Evolutionary conservation across 2,113 vertebrate genomes (phyloP).

Genomic region (Ptychochromis oligacanthus): DNA sequence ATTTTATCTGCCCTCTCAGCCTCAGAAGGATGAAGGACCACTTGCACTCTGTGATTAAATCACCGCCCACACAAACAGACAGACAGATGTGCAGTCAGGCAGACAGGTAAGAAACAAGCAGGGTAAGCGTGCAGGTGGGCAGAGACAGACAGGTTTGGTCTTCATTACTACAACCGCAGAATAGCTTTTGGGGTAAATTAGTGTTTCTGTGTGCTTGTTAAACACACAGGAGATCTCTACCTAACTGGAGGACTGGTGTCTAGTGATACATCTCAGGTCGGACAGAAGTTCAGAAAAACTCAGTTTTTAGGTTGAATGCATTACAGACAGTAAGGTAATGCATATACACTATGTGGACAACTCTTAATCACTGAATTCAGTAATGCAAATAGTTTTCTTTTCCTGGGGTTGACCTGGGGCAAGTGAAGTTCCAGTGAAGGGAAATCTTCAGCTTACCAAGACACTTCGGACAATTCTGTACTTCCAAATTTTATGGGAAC

Average conservation of each 20-base stretch:
- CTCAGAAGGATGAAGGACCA: constrained; percentile 49
- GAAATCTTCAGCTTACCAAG: background rate
- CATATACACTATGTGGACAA: background rate
- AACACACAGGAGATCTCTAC: background rate
- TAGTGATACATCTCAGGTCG: background rate
- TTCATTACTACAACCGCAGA: constrained; percentile 22
- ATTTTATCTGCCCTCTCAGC: constrained; percentile 52
- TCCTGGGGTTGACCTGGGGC: background rate
- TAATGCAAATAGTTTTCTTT: background rate
- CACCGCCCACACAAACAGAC: constrained; percentile 54
- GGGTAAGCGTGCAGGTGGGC: constrained; percentile 5
- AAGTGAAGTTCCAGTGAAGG: background rate
- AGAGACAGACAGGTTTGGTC: background rate
- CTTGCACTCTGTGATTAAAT: constrained; percentile 55
- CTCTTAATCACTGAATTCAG: background rate
- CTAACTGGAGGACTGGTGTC: background rate
- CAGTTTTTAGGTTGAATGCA: background rate
- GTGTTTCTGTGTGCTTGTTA: background rate
- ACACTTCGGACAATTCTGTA: background rate
- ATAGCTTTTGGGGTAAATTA: background rate
- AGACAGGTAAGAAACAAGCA: constrained; percentile 24
- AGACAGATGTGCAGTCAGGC: constrained; percentile 7
- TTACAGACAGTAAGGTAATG: background rate
- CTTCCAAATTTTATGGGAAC: background rate
- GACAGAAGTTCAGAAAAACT: background rate